These are phyloP conservation scores for Acomys russatus DNA, from an alignment of 2,797 vertebrate species.

Conservation along the genomic window DNA sequence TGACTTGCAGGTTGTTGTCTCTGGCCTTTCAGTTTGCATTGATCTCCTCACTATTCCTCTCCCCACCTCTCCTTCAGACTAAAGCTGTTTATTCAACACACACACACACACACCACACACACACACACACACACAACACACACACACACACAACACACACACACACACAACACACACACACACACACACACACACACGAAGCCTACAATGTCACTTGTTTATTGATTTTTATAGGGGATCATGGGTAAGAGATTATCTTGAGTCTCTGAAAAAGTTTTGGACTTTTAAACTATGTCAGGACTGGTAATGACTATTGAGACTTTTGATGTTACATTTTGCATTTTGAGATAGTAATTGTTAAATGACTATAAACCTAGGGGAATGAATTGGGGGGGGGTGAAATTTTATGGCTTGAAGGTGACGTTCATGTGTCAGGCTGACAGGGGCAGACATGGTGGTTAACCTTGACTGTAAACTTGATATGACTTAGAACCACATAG, in stretches of 20 bases:
- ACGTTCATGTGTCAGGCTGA: background rate
- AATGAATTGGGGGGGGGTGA: background rate
- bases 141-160: too few species aligned
- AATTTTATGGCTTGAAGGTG: background rate
- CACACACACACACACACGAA: too few species aligned
- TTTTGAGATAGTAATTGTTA: background rate
- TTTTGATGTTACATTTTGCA: background rate
- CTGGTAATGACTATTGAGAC: background rate
- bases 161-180: too few species aligned
- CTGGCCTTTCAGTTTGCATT: background rate
- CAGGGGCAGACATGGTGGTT: background rate
- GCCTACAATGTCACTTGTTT: background rate
- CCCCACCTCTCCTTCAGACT: background rate
- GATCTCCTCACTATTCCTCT: background rate
- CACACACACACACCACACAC: too few species aligned
- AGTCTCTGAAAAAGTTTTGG: background rate
- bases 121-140: too few species aligned
- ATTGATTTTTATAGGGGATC: background rate
- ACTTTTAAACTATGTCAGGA: background rate
- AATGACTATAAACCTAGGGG: background rate
- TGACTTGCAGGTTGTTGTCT: background rate
- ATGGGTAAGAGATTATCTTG: background rate
- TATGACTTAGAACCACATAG: background rate
- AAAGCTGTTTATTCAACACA: background rate
- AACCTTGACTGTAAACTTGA: background rate